These are phyloP conservation scores for Sebastes vulpes DNA, from an alignment of 2,797 vertebrate genomes.

Conservation along the genomic window DNA sequence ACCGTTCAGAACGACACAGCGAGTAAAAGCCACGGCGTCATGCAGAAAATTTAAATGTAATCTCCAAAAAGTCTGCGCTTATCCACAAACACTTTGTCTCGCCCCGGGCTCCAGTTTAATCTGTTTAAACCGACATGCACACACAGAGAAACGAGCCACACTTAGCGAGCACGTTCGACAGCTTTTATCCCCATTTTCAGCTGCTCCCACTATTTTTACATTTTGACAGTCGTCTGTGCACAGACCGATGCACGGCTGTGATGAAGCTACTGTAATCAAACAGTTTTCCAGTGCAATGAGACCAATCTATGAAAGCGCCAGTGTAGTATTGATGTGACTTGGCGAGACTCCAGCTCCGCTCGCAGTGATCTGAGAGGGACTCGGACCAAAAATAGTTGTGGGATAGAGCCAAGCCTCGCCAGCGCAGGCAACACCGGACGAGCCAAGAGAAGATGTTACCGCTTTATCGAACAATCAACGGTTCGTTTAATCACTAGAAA, in stretches of 20 bases:
- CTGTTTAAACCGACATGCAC: conserved; percentile 35
- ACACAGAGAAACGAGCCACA: conserved; percentile 32
- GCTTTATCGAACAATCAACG: conserved; percentile 31
- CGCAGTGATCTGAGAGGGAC: conserved; percentile 36
- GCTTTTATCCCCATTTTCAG: conserved; percentile 14
- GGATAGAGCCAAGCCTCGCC: conserved; percentile 35
- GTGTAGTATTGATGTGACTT: conserved; percentile 48
- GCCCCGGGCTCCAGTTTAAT: conserved; percentile 40
- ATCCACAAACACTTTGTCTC: conserved; percentile 48
- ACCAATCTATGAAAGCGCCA: conserved; percentile 43
- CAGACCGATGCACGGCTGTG: background rate
- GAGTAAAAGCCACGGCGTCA: conserved; percentile 21
- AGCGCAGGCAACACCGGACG: conserved; percentile 5
- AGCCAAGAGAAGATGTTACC: conserved; percentile 34
- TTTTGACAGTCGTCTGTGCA: conserved; percentile 5
- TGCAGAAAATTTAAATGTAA: conserved; percentile 49
- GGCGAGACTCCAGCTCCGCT: conserved; percentile 51
- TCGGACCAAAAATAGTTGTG: conserved; percentile 22
- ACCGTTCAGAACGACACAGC: conserved; percentile 6
- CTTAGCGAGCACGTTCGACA: conserved; percentile 26
- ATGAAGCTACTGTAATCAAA: conserved; percentile 31
- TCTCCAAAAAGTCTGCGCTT: conserved; percentile 39
- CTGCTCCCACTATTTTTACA: conserved; percentile 20
- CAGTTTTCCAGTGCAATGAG: conserved; percentile 37
- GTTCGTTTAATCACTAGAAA: conserved; percentile 35